phyloP scores from a whole-genome alignment of 2,888 invertebrate genomes.

The Agrilus cyanescens region DNA sequence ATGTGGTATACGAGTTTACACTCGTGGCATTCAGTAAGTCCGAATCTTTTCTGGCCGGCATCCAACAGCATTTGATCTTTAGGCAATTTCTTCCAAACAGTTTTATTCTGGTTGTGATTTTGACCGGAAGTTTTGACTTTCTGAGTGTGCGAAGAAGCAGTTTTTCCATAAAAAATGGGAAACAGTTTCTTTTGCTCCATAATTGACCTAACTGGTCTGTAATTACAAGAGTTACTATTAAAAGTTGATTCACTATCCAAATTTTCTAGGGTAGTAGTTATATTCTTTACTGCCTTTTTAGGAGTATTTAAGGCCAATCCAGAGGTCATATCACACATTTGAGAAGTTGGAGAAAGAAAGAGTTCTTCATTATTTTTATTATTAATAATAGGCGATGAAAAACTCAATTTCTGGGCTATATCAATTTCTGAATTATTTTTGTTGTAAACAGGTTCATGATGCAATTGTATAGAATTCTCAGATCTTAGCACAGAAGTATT shows the following conservation, averaged over 20 bases:
- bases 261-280: conserved; percentile 22
- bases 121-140: conserved; percentile 7
- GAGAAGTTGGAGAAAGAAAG: conserved; percentile 39
- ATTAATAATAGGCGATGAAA: background rate
- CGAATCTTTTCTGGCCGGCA: conserved; percentile 73
- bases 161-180: conserved; percentile 34
- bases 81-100: conserved; percentile 38
- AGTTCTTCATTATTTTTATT: conserved; percentile 14
- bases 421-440: conserved; percentile 5
- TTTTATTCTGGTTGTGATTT: conserved; percentile 12
- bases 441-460: conserved; percentile 12
- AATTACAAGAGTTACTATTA: conserved; percentile 13
- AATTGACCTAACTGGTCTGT: conserved; percentile 13
- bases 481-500: conserved; percentile 21
- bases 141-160: conserved; percentile 11
- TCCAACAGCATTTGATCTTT: conserved; percentile 65
- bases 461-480: conserved; percentile 23
- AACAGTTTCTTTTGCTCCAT: conserved; percentile 29
- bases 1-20: conserved; percentile 63
- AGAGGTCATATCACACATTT: conserved; percentile 41
- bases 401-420: conserved; percentile 5
- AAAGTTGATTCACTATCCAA: conserved; percentile 8
- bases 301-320: conserved; percentile 37
- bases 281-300: conserved; percentile 28
- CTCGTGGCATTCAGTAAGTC: conserved; percentile 58